Conservation (phyloP, 2,888 invertebrate species). For the Serrognathus titanus region DNA sequence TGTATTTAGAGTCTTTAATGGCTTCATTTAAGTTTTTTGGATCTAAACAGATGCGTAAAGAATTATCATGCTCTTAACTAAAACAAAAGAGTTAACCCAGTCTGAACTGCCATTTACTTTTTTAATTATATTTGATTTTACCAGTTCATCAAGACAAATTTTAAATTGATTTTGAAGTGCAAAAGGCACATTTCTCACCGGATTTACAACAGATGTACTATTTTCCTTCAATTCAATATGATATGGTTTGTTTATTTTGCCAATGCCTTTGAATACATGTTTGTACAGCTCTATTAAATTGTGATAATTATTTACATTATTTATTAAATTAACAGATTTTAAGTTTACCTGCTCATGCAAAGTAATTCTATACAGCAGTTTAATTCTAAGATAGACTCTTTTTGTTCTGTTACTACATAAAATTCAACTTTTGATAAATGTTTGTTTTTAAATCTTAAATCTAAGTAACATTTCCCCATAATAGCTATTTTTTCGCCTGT, state of each 20-base stretch:
- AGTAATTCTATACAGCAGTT: not conserved
- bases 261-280: conserved; percentile 16
- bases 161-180: conserved; percentile 19
- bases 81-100: conserved; percentile 13
- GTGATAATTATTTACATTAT: conserved; percentile 3
- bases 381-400: conserved; percentile 11
- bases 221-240: conserved; percentile 18
- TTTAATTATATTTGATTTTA: conserved; percentile 10
- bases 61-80: conserved; percentile 9
- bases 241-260: conserved; percentile 17
- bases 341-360: conserved; percentile 3
- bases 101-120: conserved; percentile 6
- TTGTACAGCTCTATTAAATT: conserved; percentile 10
- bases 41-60: conserved; percentile 20
- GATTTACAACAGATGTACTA: conserved; percentile 15
- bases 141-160: conserved; percentile 5
- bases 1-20: conserved; percentile 23
- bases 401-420: conserved; percentile 6
- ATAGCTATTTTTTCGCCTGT: conserved; percentile 18
- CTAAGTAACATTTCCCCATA: conserved; percentile 17
- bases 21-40: conserved; percentile 24
- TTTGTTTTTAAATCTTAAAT: conserved; percentile 11
- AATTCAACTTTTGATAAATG: conserved; percentile 5
- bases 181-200: conserved; percentile 22
- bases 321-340: not conserved